Base-by-base conservation (phyloP, 2,888 invertebrate genomes). In the Crepidodera aurea region DNA sequence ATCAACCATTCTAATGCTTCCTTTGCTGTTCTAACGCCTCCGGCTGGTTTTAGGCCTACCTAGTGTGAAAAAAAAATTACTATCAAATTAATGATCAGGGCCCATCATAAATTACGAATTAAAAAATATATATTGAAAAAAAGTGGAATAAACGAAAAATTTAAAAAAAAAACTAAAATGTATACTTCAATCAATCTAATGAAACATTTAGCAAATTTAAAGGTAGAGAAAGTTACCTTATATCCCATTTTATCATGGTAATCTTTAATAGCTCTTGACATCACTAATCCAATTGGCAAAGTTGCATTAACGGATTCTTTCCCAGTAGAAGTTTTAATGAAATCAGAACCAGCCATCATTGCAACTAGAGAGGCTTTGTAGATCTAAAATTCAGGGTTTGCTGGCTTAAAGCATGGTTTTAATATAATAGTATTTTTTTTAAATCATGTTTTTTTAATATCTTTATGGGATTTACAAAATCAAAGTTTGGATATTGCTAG, bases 11-110 rank as follows among this genome's bases (percentile, higher is more conserved):
- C 84, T 25, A 97, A 84, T 0, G 95, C 93, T 78, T 98, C 96
- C 46, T 86, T 85, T 0, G 90, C 86, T 0, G 92, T 93, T 67
- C 91, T 87, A 44, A 99, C 93, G 6, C 99, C 99, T 12, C 99
- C 99, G 15, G 99, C 99, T 15, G 99, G 97, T 82, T 99, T 99
- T 60, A 99, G 86, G 1, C 99, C 99, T 66, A 98, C 90, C 93
- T 94, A 75, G 22, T 4, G 22, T 22, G 6, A 42, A 42, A 1
- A 42, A 42, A 75, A 69, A n/a, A 53, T 19, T 12, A 50, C n/a
- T 6, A 32, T n/a, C 32, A 32, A 5, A 32, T 32, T 27, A n/a
- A n/a, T n/a, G n/a, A n/a, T n/a, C n/a, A 7, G 27, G 7, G 4
- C 27, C 7, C 27, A 27, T 6, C 27, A 6, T 27, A 27, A 27